Evolutionary conservation across 1,140 invertebrate genomes (phyloP), one percentile per base, ranked within the genome.

Genomic region (Macrotrachela quadricornifera): DNA sequence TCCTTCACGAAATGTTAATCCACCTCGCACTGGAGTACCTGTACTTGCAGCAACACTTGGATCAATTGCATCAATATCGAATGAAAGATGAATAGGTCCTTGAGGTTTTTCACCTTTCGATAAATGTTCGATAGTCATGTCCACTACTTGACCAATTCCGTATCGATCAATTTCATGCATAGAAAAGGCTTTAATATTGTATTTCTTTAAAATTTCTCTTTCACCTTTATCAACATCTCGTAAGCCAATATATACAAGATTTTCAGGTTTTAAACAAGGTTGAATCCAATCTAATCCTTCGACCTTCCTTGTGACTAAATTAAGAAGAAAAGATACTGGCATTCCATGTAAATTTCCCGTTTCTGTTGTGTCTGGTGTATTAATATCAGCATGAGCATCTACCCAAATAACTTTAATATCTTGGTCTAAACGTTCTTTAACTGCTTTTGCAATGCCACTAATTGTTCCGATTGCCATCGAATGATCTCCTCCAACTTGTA

Each of bases 331-430:
- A 10, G 84, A 80, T 0, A 88, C 74, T 0, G 85, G 79, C 85
- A 92, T 91, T 16, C 87, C 87, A 66, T 94, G 87, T 37, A 85
- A 77, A 60, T 88, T 86, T 16, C 86, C 85, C 40, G 79, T 64
- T 71, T n/a, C 79, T 81, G 64, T 64, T 0, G 83, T 85, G 58
- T 76, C 75, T 52, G 83, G 80, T 16, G 85, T 84, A 70, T 94
- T 94, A 57, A 91, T 76, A 73, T 94, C 88, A 9, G 84, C 81
- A 67, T 94, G 88, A 10, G 88, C 88, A 67, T 94, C 88, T 15
- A 94, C 76, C 86, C 87, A 94, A 14, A 94, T 68, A 79, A 60
- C 86, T 69, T 79, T 70, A 45, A 41, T 39, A 47, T 54, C 10
- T 21, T 12, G 13, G 3, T 2, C 15, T 18, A n/a, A 48, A 46